Base-by-base conservation (phyloP, 2,888 invertebrate species). In the Nymphalis polychloros region DNA sequence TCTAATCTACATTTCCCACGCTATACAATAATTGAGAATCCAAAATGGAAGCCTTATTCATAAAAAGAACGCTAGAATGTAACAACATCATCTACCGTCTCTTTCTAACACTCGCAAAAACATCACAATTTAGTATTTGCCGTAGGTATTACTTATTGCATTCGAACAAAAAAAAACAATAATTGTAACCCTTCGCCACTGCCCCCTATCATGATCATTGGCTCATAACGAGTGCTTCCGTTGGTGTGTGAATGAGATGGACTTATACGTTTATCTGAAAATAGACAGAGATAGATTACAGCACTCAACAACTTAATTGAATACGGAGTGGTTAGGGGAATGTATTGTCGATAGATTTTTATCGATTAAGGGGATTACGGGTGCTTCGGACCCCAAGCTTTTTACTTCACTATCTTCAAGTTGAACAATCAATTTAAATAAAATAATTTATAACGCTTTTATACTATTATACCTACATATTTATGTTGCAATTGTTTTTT, bases 231-330 rank as follows among this genome's bases (percentile, higher is more conserved):
- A 79, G 77, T 81, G 87, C 88, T 90, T 89, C 90, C 89, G 89
- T 89, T 87, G 80, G 73, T 59, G 78, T 52, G 60, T 46, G 84
- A 86, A 59, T 59, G 84, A 75, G 84, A 85, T 41, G 64, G 71
- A 65, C 19, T 63, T 71, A 81, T 68, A 2, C 46, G 5, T 17
- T 35, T 19, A 8, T 19, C 0, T 3, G 7, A 53, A 16, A 79
- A 69, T 68, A 52, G 77, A 85, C 69, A 67, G 80, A 77, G 82
- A 86, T 61, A 52, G 69, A 66, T 64, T 62, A 64, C 71, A 69
- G 71, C 77, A 82, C 81, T 83, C 83, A 83, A 90, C 89, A 88
- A 88, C 89, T 90, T 89, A 89, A 91, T 91, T 89, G 88, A 88
- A 90, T 84, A 83, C 79, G 81, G 78, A 81, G 78, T 69, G 64